phyloP scores from a whole-genome alignment of 2,113 vertebrate genomes.

The Ageneiosus marmoratus region DNA sequence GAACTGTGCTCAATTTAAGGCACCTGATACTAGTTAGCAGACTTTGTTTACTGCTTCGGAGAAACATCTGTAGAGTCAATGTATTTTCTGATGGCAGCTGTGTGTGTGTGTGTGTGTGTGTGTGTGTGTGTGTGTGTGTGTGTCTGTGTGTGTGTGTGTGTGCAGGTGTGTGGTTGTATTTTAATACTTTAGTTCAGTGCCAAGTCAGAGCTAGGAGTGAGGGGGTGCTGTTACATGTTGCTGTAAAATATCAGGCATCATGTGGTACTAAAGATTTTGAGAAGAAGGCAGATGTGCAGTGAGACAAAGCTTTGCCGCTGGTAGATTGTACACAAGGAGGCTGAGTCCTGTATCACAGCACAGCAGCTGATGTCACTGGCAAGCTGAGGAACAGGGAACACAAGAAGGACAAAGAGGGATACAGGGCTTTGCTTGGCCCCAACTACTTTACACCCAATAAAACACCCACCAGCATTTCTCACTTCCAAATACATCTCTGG shows the following conservation, averaged over 20 bases:
- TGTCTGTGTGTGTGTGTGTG: not conserved
- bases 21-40: slow-evolving; percentile 60
- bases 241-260: not conserved
- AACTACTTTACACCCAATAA: slow-evolving; percentile 27
- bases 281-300: not conserved
- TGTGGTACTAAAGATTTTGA: not conserved
- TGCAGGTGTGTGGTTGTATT: not conserved
- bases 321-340: not conserved
- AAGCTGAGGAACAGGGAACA: slow-evolving; percentile 30
- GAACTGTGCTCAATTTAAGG: slow-evolving; percentile 65
- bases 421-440: slow-evolving; percentile 31
- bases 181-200: not conserved
- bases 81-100: not conserved
- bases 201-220: slow-evolving; percentile 2
- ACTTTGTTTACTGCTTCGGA: slow-evolving; percentile 60
- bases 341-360: slow-evolving; percentile 5
- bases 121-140: not conserved
- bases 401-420: slow-evolving; percentile 25
- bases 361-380: slow-evolving; percentile 36
- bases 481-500: slow-evolving; percentile 26
- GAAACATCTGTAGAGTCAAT: slow-evolving; percentile 63
- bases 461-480: slow-evolving; percentile 32
- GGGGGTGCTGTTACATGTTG: not conserved
- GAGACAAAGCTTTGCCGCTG: not conserved
- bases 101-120: not conserved